phyloP scores from a whole-genome alignment of 2,888 invertebrate genomes.

The Drosophila mimica region DNA sequence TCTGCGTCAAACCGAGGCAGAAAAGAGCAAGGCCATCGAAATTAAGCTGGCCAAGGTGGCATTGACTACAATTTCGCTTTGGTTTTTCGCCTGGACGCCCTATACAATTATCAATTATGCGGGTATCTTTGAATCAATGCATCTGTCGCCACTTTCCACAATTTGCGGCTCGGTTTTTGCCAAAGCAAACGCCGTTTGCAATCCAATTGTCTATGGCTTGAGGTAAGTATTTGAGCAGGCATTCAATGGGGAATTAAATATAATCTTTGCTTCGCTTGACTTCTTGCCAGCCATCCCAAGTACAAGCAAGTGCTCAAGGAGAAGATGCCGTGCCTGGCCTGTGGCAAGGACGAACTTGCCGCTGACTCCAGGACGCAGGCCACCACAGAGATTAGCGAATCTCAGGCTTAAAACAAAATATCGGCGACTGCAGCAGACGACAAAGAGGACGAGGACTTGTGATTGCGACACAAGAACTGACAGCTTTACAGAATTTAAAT shows the following conservation, averaged over 20 bases:
- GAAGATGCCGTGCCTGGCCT: slow-evolving; percentile 88
- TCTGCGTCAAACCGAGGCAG: slow-evolving; percentile 85
- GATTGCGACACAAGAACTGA: slow-evolving; percentile 50
- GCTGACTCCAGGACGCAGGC: slow-evolving; percentile 80
- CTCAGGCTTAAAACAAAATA: slow-evolving; percentile 70
- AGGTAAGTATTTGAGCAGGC: slow-evolving; percentile 85
- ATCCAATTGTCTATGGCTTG: slow-evolving; percentile 87
- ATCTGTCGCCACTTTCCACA: slow-evolving; percentile 86
- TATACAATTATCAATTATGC: slow-evolving; percentile 87
- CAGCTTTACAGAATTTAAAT: slow-evolving; percentile 56
- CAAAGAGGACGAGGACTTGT: slow-evolving; percentile 29
- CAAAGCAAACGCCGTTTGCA: slow-evolving; percentile 87
- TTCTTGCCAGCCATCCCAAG: slow-evolving; percentile 86
- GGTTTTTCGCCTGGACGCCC: slow-evolving; percentile 89
- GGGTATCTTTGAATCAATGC: slow-evolving; percentile 86
- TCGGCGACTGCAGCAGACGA: slow-evolving; percentile 72
- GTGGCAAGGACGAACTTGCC: slow-evolving; percentile 79
- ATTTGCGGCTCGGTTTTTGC: slow-evolving; percentile 88
- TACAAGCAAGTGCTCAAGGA: slow-evolving; percentile 87
- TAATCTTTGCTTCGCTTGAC: background rate
- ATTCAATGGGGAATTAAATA: accelerated
- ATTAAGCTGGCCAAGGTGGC: slow-evolving; percentile 88
- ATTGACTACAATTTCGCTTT: slow-evolving; percentile 87
- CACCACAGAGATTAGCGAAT: slow-evolving; percentile 82
- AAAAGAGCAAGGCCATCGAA: slow-evolving; percentile 86